Evolutionary conservation across 2,797 vertebrate species (phyloP).

Genomic region (Acanthurus tractus): DNA sequence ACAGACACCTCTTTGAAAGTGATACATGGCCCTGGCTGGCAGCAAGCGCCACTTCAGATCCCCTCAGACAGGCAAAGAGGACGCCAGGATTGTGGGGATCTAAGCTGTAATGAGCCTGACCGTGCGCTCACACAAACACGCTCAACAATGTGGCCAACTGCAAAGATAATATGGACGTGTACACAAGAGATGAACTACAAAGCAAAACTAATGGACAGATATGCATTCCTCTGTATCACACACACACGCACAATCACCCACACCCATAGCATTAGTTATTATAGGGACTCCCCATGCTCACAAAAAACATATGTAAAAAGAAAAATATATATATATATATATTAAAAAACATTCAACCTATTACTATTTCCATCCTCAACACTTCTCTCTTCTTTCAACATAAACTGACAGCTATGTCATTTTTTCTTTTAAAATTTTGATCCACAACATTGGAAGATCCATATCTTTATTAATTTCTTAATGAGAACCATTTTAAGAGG

Average conservation of each 20-base stretch:
- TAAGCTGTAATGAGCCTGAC: conserved; percentile 71
- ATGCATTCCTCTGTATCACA: conserved; percentile 46
- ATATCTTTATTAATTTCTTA: too few species aligned
- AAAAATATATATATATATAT: too few species aligned
- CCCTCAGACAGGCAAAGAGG: conserved; percentile 77
- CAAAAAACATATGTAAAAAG: too few species aligned
- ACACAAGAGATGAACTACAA: conserved; percentile 62
- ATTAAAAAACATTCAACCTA: too few species aligned
- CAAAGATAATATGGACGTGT: conserved; percentile 58
- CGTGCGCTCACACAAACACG: conserved; percentile 41
- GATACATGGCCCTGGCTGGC: conserved; percentile 81
- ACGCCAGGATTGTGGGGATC: conserved; percentile 80
- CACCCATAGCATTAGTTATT: not conserved
- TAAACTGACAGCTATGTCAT: not conserved
- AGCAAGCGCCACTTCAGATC: conserved; percentile 82
- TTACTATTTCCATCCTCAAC: not conserved
- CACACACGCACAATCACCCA: conserved; percentile 19
- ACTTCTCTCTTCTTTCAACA: not conserved
- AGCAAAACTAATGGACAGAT: conserved; percentile 46
- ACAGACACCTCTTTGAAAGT: conserved; percentile 86
- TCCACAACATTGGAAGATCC: not conserved
- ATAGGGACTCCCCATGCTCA: not conserved
- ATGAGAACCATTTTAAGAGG: too few species aligned
- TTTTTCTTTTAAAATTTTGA: not conserved
- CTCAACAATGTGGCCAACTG: conserved; percentile 74